Evolutionary conservation across 2,113 vertebrate species (phyloP).

Genomic region (Origma solitaria): DNA sequence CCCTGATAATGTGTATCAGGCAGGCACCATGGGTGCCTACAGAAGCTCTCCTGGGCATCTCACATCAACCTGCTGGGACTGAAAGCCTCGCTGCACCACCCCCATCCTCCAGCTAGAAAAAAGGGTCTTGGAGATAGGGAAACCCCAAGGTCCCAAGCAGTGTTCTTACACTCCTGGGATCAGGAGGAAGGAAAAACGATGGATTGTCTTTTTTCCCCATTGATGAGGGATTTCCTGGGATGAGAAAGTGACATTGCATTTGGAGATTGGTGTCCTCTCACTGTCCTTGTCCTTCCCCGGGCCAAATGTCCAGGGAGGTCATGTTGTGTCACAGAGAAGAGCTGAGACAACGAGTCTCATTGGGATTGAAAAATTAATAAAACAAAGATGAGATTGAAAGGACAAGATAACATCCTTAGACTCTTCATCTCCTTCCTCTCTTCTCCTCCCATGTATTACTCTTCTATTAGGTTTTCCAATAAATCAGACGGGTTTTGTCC

Average conservation of each 20-base stretch:
- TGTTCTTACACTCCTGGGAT: fast-evolving
- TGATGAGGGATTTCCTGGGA: not conserved
- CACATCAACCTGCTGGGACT: not conserved
- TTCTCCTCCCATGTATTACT: not conserved
- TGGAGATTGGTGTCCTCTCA: not conserved
- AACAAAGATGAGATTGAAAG: not conserved
- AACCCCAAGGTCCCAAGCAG: not conserved
- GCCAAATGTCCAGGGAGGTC: not conserved
- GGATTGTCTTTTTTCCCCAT: not conserved
- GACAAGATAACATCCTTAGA: not conserved
- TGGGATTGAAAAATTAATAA: not conserved
- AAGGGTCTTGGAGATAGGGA: not conserved
- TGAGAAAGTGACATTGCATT: not conserved
- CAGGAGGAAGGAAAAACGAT: not conserved
- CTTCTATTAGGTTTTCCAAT: not conserved
- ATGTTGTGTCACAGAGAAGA: not conserved
- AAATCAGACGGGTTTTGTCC: not conserved
- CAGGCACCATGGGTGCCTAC: not conserved
- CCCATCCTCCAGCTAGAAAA: not conserved
- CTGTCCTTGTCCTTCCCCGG: not conserved
- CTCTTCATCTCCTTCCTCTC: not conserved
- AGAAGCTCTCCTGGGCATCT: too few species aligned
- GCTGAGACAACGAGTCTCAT: not conserved
- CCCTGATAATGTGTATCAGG: not conserved
- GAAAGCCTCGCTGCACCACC: not conserved